Evolutionary conservation across 2,797 vertebrate genomes (phyloP).

Genomic region (Parauchenoglanis ngamensis): DNA sequence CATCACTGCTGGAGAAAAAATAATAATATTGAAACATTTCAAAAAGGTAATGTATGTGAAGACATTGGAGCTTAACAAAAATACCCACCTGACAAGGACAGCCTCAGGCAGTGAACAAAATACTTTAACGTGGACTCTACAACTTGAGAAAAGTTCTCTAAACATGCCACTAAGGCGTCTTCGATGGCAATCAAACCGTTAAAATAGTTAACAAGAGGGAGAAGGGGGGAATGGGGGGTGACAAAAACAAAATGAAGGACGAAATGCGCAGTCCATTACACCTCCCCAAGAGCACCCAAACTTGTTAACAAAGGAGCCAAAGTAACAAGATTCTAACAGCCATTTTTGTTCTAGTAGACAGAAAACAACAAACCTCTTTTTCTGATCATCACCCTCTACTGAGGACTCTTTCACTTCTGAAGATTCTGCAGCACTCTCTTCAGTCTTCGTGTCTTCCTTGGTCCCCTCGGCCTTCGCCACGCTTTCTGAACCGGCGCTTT

Average conservation of each 20-base stretch:
- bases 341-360: constrained; percentile 98
- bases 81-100: constrained; percentile 53
- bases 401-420: constrained; percentile 95
- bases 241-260: constrained; percentile 69
- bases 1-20: constrained; percentile 83
- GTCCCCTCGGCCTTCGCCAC: constrained; percentile 81
- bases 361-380: constrained; percentile 99
- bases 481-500: constrained; percentile 82
- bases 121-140: constrained; percentile 33
- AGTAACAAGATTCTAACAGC: constrained; percentile 87
- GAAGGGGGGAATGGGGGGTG: constrained; percentile 63
- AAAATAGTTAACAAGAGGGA: constrained; percentile 68
- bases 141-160: constrained; percentile 40
- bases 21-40: constrained; percentile 42
- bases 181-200: constrained; percentile 58
- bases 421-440: constrained; percentile 87
- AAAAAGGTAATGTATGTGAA: constrained; percentile 43
- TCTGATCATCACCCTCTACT: constrained; percentile 99
- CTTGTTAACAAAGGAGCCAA: constrained; percentile 84
- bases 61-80: constrained; percentile 35
- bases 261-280: constrained; percentile 80
- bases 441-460: constrained; percentile 85
- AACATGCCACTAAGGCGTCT: constrained; percentile 54
- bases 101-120: constrained; percentile 53
- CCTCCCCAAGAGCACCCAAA: constrained; percentile 77